phyloP scores from a whole-genome alignment of 2,113 vertebrate genomes.

The Elephantulus edwardii region DNA sequence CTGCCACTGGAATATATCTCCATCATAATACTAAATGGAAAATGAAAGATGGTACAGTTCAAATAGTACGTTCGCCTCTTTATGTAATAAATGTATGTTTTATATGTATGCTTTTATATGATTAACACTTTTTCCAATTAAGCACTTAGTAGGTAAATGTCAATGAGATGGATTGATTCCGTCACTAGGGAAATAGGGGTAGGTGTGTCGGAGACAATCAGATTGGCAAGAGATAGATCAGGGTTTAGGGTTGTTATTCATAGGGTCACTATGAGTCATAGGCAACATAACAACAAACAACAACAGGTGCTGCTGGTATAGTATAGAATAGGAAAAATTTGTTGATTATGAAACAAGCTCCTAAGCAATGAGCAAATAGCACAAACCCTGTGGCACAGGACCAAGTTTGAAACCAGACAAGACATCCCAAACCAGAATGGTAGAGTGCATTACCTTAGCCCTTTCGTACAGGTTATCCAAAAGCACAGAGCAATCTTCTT shows the following conservation, averaged over 20 bases:
- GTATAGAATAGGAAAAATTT: neutral
- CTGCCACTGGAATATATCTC: neutral
- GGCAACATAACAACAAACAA: neutral
- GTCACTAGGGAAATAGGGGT: too few relatives aligned
- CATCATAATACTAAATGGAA: neutral
- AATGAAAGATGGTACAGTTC: neutral
- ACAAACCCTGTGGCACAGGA: neutral
- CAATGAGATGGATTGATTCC: too few relatives aligned
- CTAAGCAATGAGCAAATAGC: neutral
- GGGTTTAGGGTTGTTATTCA: too few relatives aligned
- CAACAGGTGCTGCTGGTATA: neutral
- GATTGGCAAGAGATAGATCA: too few relatives aligned
- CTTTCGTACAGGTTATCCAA: neutral
- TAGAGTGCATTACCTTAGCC: neutral
- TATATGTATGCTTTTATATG: neutral
- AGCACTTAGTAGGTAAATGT: neutral
- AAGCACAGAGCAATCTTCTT: neutral
- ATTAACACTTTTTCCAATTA: neutral
- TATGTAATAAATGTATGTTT: neutral
- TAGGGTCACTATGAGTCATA: too few relatives aligned
- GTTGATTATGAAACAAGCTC: neutral
- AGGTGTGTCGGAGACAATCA: too few relatives aligned
- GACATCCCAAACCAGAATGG: neutral
- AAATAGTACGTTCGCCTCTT: neutral
- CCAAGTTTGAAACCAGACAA: neutral